Evolutionary conservation across 2,113 vertebrate genomes (phyloP), one percentile per base, ranked within the genome.

Genomic region (Chionomys nivalis): DNA sequence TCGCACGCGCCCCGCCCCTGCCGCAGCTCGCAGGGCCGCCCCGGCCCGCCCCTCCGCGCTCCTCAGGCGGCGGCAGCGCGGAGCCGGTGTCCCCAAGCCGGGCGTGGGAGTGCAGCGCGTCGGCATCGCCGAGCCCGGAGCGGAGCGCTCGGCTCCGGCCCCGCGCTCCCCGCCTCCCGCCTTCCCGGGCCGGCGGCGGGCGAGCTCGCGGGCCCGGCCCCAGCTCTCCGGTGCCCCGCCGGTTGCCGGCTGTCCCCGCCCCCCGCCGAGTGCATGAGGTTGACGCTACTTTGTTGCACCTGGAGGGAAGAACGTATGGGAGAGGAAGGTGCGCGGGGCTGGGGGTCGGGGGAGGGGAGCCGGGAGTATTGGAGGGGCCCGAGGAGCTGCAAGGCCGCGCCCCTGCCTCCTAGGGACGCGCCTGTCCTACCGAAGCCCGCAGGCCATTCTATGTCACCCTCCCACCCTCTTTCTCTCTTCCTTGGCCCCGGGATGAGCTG

Each of bases 281-380:
- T 99, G 98, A 99, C 99, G 99, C 99, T 99, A 98, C 99, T 99
- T 89, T 99, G 99, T 98, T 99, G 99, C 98, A 99, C 99, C 98
- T 99, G 99, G 99, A 99, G 99, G 98, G 99, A 99, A 99, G 99
- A 99, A 98, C 99, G 99, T 97, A 99, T 99, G 99, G 99, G 99
- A 99, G 99, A 99, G 98, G 99, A 99, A 99, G 99, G 99, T 99
- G 97, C 98, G 99, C 90, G 16, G 90, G 33, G 19, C 26, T 26
- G 2, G 55, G 65, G 65, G 3, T 44, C 58, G 63, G 65, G 85
- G 85, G 31, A 24, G 47, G 73, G 88, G 44, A 24, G 42, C 87
- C 0, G 23, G 39, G 36, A 58, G 33, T 52, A 1, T 65, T 36
- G 81, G 93, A 42, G 93, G 92, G 87, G 93, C 61, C 14, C 76